These are phyloP conservation scores for Riptortus pedestris DNA, from an alignment of 1,140 invertebrate species.

Conservation along the genomic window DNA sequence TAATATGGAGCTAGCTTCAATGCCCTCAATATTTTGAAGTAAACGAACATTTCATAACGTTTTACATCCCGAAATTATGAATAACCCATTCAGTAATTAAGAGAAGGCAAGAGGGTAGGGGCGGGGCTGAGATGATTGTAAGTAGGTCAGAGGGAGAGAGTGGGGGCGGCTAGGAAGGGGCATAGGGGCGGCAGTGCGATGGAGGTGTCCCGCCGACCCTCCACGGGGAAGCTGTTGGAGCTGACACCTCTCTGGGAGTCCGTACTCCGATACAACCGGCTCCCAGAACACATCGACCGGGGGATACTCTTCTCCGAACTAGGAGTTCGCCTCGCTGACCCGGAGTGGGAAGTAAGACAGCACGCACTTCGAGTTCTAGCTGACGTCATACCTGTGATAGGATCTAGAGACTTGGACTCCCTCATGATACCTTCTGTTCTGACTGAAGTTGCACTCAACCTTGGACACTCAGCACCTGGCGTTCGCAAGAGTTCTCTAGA, in stretches of 20 bases:
- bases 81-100: too few relatives aligned
- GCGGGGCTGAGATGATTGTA: too few relatives aligned
- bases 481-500: conserved; percentile 63
- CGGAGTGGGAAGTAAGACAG: conserved; percentile 68
- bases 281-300: conserved; percentile 50
- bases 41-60: too few relatives aligned
- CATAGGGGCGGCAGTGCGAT: not conserved
- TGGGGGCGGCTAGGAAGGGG: not conserved
- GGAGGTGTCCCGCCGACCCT: not conserved
- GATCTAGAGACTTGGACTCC: conserved; percentile 44
- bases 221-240: conserved; percentile 39
- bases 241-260: conserved; percentile 67
- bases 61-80: too few relatives aligned
- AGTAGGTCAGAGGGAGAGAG: too few relatives aligned
- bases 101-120: too few relatives aligned
- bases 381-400: conserved; percentile 58
- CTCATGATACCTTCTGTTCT: conserved; percentile 45
- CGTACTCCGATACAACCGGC: conserved; percentile 46
- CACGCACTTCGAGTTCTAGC: conserved; percentile 62
- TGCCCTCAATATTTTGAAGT: too few relatives aligned
- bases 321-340: conserved; percentile 56
- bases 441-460: conserved; percentile 55
- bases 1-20: too few relatives aligned
- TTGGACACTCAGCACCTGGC: conserved; percentile 61
- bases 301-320: conserved; percentile 54